phyloP scores from a whole-genome alignment of 2,797 vertebrate species.

The Urocyon cinereoargenteus region DNA sequence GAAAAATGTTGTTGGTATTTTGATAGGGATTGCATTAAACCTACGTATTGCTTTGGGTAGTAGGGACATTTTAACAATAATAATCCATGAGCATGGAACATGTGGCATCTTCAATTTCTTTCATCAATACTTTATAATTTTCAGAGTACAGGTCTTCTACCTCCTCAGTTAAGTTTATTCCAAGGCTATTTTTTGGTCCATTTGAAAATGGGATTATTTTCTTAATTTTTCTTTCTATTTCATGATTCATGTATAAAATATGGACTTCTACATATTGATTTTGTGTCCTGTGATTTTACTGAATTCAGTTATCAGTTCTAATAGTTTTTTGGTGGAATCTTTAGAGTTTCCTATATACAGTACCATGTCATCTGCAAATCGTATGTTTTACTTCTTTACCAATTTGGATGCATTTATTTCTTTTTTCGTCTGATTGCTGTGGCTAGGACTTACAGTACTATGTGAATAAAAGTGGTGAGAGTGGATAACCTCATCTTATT shows the following conservation, averaged over 20 bases:
- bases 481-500: not conserved
- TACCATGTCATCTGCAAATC: not conserved
- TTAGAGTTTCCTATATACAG: not conserved
- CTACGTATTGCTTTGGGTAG: too few species aligned
- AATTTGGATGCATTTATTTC: not conserved
- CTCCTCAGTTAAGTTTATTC: not conserved
- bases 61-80: not conserved
- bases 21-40: not conserved
- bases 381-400: not conserved
- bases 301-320: not conserved
- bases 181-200: not conserved
- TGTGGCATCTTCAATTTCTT: not conserved
- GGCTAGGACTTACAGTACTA: not conserved
- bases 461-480: not conserved
- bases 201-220: not conserved
- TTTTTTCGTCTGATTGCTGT: not conserved
- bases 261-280: not conserved
- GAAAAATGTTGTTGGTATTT: too few species aligned
- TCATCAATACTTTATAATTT: not conserved
- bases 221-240: not conserved
- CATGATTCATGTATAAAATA: not conserved
- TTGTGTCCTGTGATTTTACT: not conserved
- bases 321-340: not conserved
- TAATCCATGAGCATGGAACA: not conserved
- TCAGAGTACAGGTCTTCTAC: not conserved